Evolutionary conservation across 23 tunicate species (phyloP), one percentile per base, ranked within the genome.

Genomic region (Ascidia mentula): DNA sequence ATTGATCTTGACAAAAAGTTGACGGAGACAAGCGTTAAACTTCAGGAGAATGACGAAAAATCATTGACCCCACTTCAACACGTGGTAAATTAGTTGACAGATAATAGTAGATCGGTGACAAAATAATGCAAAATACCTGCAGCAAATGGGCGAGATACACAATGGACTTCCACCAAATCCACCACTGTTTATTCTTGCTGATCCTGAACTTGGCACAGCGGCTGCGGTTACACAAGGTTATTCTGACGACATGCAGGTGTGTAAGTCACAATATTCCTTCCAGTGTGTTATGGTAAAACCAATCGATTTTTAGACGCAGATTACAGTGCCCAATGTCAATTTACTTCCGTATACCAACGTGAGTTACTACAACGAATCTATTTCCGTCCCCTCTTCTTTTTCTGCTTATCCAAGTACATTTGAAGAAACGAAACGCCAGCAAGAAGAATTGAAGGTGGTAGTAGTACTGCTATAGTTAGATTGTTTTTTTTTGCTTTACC

Each of bases 151-250:
- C 13, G 65, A 53, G 24, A 28, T 53, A 9, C 12, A 9, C 24
- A 46, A 74, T 13, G 78, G 33, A 74, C 45, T 74, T 1, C 78
- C 78, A 37, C 42, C 34, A 38, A 74, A 74, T 38, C 0, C 77
- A 0, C 94, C 94, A 38, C 45, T 89, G 37, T 89, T 89, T 61
- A 89, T 89, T 40, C 81, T 89, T 13, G 72, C 76, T 32, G 94
- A 89, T 60, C 88, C 88, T 8, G 70, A 82, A 31, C 39, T 60
- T 65, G 94, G 94, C 7, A 75, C 94, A 1, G 85, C 88, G 22
- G 94, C 94, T 59, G 94, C 94, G 3, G 74, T 89, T 24, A 69
- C 94, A 0, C 94, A 83, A 34, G 88, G 88, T 6, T 9, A 6
- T 36, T 81, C 38, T 28, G 26, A 46, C 37, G 61, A 45, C 36